Base-by-base conservation (phyloP, 1,140 invertebrate genomes). In the Sarcophaga bullata region DNA sequence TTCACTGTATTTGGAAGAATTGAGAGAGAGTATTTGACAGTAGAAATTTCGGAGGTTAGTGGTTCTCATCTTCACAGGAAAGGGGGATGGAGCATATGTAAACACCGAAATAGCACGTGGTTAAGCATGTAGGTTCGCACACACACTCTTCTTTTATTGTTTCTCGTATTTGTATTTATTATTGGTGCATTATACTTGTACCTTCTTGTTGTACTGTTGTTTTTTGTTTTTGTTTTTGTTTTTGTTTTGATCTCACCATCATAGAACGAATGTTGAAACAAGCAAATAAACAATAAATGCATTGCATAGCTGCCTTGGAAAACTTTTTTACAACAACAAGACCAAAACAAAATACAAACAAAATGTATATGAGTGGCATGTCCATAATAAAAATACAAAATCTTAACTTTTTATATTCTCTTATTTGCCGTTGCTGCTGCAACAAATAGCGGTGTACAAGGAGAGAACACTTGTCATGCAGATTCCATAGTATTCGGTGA, bases 101-200 rank as follows among this genome's bases (percentile, higher is more conserved):
- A 68, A 68, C 19, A n/a, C 62, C 62, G n/a, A 68, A 68, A 25
- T 25, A 68, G 62, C 62, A 68, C 62, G 62, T 68, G 62, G 62
- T 68, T 68, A 68, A 37, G 25, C 25, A 19, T 68, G 62, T 19
- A 68, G 13, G 19, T 19, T 25, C 19, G 62, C 19, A 25, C 19
- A 19, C 17, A 68, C 7, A 13, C 10, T 68, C 62, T 68, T 19
- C 3, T 19, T 68, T 68, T 37, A 37, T 37, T 68, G n/a, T 17
- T 68, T 68, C 19, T 68, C 9, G 17, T 68, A 68, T 68, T 68
- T 5, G 6, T 68, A 37, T 68, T 68, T 68, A 19, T 68, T 52
- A 52, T 52, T 52, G 50, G 8, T 52, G 25, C 25, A 37, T 37
- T 37, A 37, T 6, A 13, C 50, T 68, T 68, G 62, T 19, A 17